Base-by-base conservation (phyloP, 2,113 vertebrate genomes). In the Ciconia boyciana region DNA sequence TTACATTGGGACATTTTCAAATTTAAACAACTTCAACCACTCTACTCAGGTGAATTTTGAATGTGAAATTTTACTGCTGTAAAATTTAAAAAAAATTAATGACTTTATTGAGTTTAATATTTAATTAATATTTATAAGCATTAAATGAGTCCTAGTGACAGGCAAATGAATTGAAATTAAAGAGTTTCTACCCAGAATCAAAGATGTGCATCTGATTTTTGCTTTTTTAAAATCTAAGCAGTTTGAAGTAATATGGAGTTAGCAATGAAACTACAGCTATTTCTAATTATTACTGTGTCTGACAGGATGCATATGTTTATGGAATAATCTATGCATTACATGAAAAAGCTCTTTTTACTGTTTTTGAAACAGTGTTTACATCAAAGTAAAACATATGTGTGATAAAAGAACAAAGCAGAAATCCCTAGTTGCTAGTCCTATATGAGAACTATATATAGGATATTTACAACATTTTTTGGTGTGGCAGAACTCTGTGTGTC, bases 371-470 rank as follows among this genome's bases (percentile, higher is more conserved):
- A 95, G 55, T 94, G 89, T 97, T 97, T 96, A 94, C 78, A 88
- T 95, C 91, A 96, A 96, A 97, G 96, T 78, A 72, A 91, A 97
- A 94, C 95, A 93, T 89, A 74, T 86, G 91, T 90, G 82, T 17
- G 95, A 97, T 97, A 96, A 97, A 97, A 97, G 95, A 95, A 91
- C 95, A 97, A 95, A 97, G 94, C 66, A 85, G 75, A 93, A 96
- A 94, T 92, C 93, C 87, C 84, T 90, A 49, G 82, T 75, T 94
- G 84, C 64, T 48, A 62, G 82, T 90, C 64, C 24, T 93, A 36
- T 69, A 90, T 93, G 62, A 96, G 90, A 93, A 78, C 96, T 95
- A 88, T 95, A 93, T 92, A 86, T 93, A 94, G 90, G 79, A 87
- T 92, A 95, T 96, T 95, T 95, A 95, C 85, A 93, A 89, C n/a